Evolutionary conservation across 1,140 invertebrate species (phyloP), one percentile per base, ranked within the genome.

Genomic region (Drosophila ogumai): DNA sequence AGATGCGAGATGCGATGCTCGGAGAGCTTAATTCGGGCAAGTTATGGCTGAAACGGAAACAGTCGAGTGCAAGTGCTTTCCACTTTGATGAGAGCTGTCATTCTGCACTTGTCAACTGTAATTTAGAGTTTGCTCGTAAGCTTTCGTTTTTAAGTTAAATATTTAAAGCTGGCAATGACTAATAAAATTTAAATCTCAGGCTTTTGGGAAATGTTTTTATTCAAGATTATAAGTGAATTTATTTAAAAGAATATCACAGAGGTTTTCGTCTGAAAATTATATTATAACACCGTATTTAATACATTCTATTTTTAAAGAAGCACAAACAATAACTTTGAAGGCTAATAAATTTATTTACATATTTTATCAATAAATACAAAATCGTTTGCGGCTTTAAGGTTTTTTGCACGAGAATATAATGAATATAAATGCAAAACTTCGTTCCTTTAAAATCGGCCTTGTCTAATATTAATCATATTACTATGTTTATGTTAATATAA

Each of bases 31-130:
- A 72, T 72, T 72, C 36, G 52, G n/a, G 19, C 40, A 36, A 72
- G 47, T 74, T 65, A 68, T 59, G 54, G 61, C 49, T 44, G 61
- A 68, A 82, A 57, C 59, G 63, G 28, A 71, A 72, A 49, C 65
- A 28, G 40, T 57, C 32, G 46, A 69, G 52, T 32, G 41, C 25
- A 28, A 69, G 52, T 32, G 41, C 36, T 49, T 40, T 47, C 40
- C 38, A 49, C 12, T 69, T 46, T 28, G 41, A 49, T 72, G 34
- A 19, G 59, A 38, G 64, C 34, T 31, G 43, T 67, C 25, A 38
- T 34, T 15, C 52, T 3, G 12, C 31, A 60, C 46, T 66, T 64
- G 57, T 34, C 47, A 69, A 32, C 12, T 69, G 47, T 25, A 13
- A 55, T 25, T 41, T 28, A 19, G 22, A 59, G 12, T 19, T 19